A percentile compares a stretch with the other conserved stretches of the same genome.
Conservation (phyloP, 1,140 invertebrate species). For the Intoshia linei region DNA sequence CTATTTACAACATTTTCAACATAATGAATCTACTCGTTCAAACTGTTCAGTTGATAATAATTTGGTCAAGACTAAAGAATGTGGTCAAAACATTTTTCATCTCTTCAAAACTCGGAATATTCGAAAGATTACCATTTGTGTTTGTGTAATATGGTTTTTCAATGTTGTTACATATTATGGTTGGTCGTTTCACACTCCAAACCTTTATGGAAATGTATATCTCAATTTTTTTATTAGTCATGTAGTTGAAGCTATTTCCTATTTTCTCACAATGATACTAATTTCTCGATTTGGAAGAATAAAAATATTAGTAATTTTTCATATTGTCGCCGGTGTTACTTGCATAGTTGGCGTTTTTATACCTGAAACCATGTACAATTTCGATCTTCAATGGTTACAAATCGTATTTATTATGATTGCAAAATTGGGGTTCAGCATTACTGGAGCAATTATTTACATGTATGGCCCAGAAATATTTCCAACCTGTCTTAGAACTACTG, state of each 20-base stretch:
- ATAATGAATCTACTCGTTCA: too few relatives aligned
- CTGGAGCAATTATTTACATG: conserved; percentile 51
- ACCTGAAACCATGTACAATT: background rate
- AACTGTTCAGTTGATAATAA: too few relatives aligned
- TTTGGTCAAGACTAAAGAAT: too few relatives aligned
- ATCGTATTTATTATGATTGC: conserved; percentile 34
- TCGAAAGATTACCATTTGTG: conserved; percentile 31
- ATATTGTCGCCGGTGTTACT: conserved; percentile 10
- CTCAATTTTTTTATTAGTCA: conserved; percentile 21
- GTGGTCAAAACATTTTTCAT: conserved; percentile 6
- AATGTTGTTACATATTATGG: conserved; percentile 27
- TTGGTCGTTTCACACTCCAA: conserved; percentile 25
- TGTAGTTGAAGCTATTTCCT: conserved; percentile 39
- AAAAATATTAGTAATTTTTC: conserved; percentile 32
- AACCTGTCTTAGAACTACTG: too few relatives aligned
- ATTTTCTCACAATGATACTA: conserved; percentile 32
- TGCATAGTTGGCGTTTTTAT: background rate
- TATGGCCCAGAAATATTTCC: conserved; percentile 42
- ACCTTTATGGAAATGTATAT: conserved; percentile 12
- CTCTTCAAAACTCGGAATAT: conserved; percentile 35
- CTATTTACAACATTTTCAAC: too few relatives aligned
- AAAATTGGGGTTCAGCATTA: conserved; percentile 36
- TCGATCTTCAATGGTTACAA: too few relatives aligned
- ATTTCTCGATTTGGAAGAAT: too few relatives aligned
- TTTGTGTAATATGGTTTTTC: conserved; percentile 31